Evolutionary conservation across 2,888 invertebrate species (phyloP).

Genomic region (Lydus trimaculatus): DNA sequence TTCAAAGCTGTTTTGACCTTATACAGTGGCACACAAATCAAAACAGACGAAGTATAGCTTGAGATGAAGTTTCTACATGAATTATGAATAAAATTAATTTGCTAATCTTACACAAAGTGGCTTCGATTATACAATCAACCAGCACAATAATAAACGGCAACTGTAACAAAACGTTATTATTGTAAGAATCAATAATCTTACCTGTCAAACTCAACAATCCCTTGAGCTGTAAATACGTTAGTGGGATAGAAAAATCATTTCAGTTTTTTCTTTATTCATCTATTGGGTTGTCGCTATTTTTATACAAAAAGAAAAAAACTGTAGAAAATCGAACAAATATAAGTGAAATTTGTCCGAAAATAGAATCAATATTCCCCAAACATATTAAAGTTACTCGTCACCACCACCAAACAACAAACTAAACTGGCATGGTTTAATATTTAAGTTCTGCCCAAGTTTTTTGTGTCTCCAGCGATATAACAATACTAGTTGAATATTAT

Average conservation of each 20-base stretch:
- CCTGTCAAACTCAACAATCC: not conserved
- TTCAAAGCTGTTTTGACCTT: too few relatives aligned
- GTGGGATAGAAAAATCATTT: not conserved
- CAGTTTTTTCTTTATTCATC: not conserved
- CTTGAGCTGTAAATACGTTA: not conserved
- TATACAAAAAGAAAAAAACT: not conserved
- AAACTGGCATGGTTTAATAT: slow-evolving; percentile 32
- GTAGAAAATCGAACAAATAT: not conserved
- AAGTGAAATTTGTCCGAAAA: not conserved
- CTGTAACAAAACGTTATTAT: not conserved
- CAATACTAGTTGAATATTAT: slow-evolving; percentile 41
- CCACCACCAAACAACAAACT: slow-evolving; percentile 23
- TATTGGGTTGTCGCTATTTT: not conserved
- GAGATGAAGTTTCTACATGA: too few relatives aligned
- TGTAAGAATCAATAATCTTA: not conserved
- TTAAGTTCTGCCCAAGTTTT: slow-evolving; percentile 22
- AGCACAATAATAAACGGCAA: not conserved
- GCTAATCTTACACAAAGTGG: not conserved
- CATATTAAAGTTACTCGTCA: not conserved
- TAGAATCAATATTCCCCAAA: not conserved
- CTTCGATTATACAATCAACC: not conserved
- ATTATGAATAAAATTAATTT: too few relatives aligned
- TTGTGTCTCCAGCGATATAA: slow-evolving; percentile 1
- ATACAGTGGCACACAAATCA: too few relatives aligned
- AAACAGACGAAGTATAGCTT: too few relatives aligned